Base-by-base conservation (phyloP, 1,140 invertebrate genomes). In the Argopecten irradians region DNA sequence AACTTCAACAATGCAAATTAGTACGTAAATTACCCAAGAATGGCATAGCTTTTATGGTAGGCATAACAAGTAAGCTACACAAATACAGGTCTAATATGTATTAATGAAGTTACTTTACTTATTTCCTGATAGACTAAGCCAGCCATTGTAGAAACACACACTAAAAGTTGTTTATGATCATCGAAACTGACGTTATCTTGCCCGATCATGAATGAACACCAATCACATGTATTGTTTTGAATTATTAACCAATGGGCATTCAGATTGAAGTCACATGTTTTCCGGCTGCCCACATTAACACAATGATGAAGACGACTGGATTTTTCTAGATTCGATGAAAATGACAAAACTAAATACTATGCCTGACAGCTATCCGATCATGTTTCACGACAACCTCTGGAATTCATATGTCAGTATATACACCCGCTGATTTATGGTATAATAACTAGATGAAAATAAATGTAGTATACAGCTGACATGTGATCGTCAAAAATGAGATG, bases 361-460 rank as follows among this genome's bases (percentile, higher is more conserved):
- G 55, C n/a, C 55, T 71, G 55, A 71, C 55, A 71, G 55, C 11
- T 71, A 1, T n/a, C n/a, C 1, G 55, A 71, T 71, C 55, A 71
- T 28, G 16, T 71, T 71, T 71, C 55, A 28, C 8, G 55, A 71
- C 55, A n/a, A 71, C n/a, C 28, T 22, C 22, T 11, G 55, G 55
- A 28, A 71, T 71, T 71, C 55, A 71, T 71, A 28, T 71, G 55
- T 71, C 55, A 71, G 55, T 28, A 28, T 28, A 71, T 8, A 71
- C n/a, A 22, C 13, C 5, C 22, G 55, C 22, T 71, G 55, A 71
- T 71, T 71, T 71, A 71, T 16, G 55, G 28, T 22, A 71, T 71
- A 71, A 71, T 71, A 71, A 71, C 55, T 71, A 71, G 55, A 71
- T 71, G 55, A 71, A 71, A 71, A 71, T 28, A 71, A 71, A 71